These are phyloP conservation scores for Anthonomus grandis DNA, from an alignment of 1,140 invertebrate species.

Conservation along the genomic window DNA sequence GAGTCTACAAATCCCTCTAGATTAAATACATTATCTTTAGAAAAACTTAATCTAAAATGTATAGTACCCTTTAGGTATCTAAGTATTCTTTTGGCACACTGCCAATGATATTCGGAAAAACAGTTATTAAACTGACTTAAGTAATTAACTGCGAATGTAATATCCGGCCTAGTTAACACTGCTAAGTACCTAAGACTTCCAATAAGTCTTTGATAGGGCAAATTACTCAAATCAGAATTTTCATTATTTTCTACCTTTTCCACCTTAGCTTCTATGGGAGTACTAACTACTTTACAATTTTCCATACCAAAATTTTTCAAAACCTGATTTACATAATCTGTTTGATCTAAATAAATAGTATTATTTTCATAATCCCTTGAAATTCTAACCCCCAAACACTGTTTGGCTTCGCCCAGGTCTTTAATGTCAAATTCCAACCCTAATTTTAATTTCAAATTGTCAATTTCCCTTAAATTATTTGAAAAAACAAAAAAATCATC, in stretches of 20 bases:
- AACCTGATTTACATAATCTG: slow-evolving; percentile 30
- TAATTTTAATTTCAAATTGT: slow-evolving; percentile 24
- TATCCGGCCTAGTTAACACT: slow-evolving; percentile 50
- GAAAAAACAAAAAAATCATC: slow-evolving; percentile 21
- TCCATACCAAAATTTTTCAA: slow-evolving; percentile 23
- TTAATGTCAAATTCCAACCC: slow-evolving; percentile 33
- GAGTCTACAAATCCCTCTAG: slow-evolving; percentile 38
- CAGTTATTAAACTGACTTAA: slow-evolving; percentile 45
- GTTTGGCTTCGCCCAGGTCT: slow-evolving; percentile 34
- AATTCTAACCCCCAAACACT: slow-evolving; percentile 37
- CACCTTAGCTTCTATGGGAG: no score
- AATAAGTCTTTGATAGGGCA: slow-evolving; percentile 45
- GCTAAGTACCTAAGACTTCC: slow-evolving; percentile 50
- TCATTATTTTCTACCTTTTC: slow-evolving; percentile 35
- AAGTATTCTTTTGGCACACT: slow-evolving; percentile 46
- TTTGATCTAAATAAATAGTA: slow-evolving; percentile 27
- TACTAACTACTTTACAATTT: slow-evolving; percentile 27
- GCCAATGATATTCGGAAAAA: slow-evolving; percentile 42
- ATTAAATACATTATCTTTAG: slow-evolving; percentile 11
- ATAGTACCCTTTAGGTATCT: slow-evolving; percentile 49
- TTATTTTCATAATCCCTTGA: slow-evolving; percentile 6
- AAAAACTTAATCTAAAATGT: slow-evolving; percentile 8
- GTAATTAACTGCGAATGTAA: slow-evolving; percentile 48
- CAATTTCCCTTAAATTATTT: slow-evolving; percentile 21
- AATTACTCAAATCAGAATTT: slow-evolving; percentile 2